Evolutionary conservation across 1,140 invertebrate genomes (phyloP), one percentile per base, ranked within the genome.

Genomic region (Procambarus clarkii): DNA sequence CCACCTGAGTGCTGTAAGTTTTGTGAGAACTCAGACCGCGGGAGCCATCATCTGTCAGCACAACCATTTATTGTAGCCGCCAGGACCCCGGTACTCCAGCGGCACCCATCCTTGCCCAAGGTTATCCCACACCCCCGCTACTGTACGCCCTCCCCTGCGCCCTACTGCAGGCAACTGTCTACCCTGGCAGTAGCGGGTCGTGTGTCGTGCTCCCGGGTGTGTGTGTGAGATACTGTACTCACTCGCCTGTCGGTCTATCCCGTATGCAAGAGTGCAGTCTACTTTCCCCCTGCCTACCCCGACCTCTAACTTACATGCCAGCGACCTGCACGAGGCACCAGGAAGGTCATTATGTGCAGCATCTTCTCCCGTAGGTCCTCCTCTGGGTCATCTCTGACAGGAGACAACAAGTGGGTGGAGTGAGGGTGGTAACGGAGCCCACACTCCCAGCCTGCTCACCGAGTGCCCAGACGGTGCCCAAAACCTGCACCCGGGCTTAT

Each of bases 41-140:
- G 50, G 69, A 18, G 1, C n/a, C 69, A 71, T 71, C 69, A 71
- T 71, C 64, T 69, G 69, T 71, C 69, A 71, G 69, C 69, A 24
- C 7, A 71, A 71, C n/a, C 69, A 71, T 71, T 71, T 24, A 71
- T 71, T 71, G 69, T 71, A 71, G n/a, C 69, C 69, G 69, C 69
- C 69, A 71, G n/a, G 69, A 34, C 69, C 34, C 69, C 69, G 69
- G 2, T 71, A 4, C n/a, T 71, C 69, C 69, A 71, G 69, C 24
- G 2, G 4, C 0, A 34, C 69, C 60, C 60, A 64, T 18, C 69
- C 3, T 34, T 7, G 69, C 69, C 69, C 69, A 71, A 71, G 69
- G 69, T 71, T 34, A 71, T 34, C 69, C 69, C 21, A n/a, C 69
- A n/a, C 69, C 24, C 69, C 69, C 4, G 69, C 69, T 71, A 71